These are phyloP conservation scores for Danionella dracula DNA, from an alignment of 2,797 vertebrate genomes.

Conservation along the genomic window DNA sequence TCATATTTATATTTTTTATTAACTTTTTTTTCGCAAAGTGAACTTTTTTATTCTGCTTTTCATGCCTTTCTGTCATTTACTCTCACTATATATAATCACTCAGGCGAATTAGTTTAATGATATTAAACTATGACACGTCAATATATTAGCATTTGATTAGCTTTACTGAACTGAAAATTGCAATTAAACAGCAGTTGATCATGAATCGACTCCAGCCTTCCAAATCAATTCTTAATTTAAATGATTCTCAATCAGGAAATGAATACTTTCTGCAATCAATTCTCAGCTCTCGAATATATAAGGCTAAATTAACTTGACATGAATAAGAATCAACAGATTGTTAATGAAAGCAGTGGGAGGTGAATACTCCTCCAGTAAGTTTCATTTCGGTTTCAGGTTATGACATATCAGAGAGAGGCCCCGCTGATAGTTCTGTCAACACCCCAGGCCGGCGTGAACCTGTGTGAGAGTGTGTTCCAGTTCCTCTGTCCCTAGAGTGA, in stretches of 20 bases:
- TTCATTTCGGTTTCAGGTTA: constrained; percentile 54
- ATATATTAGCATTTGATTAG: no score
- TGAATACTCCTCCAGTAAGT: constrained; percentile 40
- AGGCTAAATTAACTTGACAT: background rate
- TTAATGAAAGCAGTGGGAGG: background rate
- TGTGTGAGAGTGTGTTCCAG: constrained; percentile 16
- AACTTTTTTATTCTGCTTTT: no score
- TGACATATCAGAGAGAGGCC: constrained; percentile 57
- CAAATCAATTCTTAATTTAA: background rate
- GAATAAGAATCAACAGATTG: background rate
- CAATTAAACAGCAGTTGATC: background rate
- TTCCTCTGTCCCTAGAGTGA: constrained; percentile 2
- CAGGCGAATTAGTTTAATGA: no score
- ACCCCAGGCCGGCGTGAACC: constrained; percentile 42
- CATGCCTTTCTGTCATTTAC: no score
- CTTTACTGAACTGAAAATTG: background rate
- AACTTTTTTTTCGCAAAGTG: no score
- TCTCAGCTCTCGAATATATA: background rate
- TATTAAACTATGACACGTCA: no score
- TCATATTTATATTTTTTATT: no score
- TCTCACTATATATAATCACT: no score
- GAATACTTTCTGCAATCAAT: background rate
- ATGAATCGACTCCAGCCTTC: background rate
- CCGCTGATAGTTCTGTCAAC: constrained; percentile 69
- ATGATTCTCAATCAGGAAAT: background rate